Conservation (phyloP, 1,140 invertebrate species). For the Meloidogyne chitwoodi region DNA sequence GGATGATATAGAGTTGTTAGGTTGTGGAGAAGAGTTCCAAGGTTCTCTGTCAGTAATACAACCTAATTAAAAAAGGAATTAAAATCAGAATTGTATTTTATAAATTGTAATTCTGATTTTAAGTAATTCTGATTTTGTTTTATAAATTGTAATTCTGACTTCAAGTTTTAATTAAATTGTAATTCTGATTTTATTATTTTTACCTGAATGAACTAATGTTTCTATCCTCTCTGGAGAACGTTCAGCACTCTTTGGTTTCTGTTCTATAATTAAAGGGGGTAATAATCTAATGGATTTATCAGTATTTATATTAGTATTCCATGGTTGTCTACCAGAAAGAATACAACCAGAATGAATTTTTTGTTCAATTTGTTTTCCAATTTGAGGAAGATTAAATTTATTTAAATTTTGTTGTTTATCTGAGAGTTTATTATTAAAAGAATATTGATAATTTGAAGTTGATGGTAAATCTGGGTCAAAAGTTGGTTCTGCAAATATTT, state of each 20-base stretch:
- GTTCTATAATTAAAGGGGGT: not conserved
- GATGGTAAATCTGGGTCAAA: constrained; percentile 18
- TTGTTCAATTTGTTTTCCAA: constrained; percentile 9
- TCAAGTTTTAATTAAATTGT: no score
- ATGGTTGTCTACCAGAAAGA: not conserved
- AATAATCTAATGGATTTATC: not conserved
- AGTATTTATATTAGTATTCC: not conserved
- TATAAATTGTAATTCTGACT: no score
- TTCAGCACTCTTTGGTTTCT: not conserved
- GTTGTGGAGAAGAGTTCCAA: constrained; percentile 10
- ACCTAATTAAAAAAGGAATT: not conserved
- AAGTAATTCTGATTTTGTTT: no score
- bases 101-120: no score
- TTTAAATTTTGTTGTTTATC: not conserved
- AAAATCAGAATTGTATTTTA: no score
- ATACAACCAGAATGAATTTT: constrained; percentile 15
- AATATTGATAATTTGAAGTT: not conserved
- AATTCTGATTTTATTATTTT: no score
- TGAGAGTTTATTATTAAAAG: not conserved
- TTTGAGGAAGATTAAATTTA: not conserved
- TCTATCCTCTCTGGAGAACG: not conserved
- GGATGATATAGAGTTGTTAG: not conserved
- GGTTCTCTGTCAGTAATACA: constrained; percentile 13
- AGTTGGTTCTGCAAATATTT: not conserved
- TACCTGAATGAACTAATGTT: constrained; percentile 3